These are phyloP conservation scores for Epicampocera succincta DNA, from an alignment of 2,888 invertebrate genomes.

Conservation along the genomic window DNA sequence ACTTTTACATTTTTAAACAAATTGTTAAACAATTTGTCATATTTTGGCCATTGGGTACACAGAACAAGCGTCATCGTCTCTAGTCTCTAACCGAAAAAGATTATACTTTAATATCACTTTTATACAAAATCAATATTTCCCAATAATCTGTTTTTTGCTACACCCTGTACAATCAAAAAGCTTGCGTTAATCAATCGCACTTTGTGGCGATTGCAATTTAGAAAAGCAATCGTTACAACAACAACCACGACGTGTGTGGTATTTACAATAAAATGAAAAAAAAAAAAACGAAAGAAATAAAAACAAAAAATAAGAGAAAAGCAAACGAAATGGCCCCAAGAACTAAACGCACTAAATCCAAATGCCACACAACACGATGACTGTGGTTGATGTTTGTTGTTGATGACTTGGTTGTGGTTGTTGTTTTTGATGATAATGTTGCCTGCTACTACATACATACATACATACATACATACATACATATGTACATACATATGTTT, in stretches of 20 bases:
- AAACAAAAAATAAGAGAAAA: constrained; percentile 37
- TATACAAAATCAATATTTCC: no score
- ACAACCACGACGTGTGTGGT: constrained; percentile 61
- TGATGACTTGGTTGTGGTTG: constrained; percentile 55
- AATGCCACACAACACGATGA: constrained; percentile 65
- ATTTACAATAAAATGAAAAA: constrained; percentile 48
- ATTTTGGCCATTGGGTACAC: no score
- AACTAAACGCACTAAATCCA: constrained; percentile 63
- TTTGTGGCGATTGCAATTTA: constrained; percentile 52
- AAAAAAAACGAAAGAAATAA: constrained; percentile 14
- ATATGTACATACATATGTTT: no score
- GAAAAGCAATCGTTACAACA: constrained; percentile 35
- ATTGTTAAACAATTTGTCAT: no score
- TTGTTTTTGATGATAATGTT: constrained; percentile 54
- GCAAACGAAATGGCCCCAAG: constrained; percentile 48
- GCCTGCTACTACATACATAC: constrained; percentile 33
- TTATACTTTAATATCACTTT: no score
- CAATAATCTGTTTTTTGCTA: constrained; percentile 7
- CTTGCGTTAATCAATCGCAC: constrained; percentile 65
- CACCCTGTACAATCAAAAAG: constrained; percentile 44
- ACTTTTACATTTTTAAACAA: no score
- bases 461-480: no score
- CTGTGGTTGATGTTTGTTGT: constrained; percentile 49
- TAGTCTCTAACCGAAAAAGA: no score
- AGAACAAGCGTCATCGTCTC: no score